phyloP scores from a whole-genome alignment of 2,888 invertebrate genomes.

The Cepaea hortensis region DNA sequence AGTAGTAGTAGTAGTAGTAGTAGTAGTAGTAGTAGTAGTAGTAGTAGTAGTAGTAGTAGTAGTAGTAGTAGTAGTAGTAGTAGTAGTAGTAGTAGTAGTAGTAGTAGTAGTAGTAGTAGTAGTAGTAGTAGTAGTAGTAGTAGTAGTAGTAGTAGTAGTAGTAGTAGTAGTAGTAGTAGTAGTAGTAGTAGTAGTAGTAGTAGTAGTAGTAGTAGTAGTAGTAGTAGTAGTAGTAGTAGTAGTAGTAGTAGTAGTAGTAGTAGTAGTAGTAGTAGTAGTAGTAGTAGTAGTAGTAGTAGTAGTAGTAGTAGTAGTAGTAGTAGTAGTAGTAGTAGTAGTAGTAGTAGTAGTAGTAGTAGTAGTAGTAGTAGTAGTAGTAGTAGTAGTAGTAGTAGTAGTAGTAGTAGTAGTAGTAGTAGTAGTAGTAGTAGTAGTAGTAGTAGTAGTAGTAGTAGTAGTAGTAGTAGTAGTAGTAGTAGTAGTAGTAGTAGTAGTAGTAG shows the following conservation, averaged over 20 bases:
- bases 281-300: not conserved
- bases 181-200: not conserved
- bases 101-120: not conserved
- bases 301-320: not conserved
- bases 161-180: not conserved
- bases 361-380: not conserved
- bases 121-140: not conserved
- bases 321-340: not conserved
- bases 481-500: not conserved
- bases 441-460: conserved; percentile 1
- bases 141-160: not conserved
- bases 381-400: not conserved
- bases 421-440: not conserved
- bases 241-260: not conserved
- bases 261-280: not conserved
- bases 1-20: not conserved
- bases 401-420: not conserved
- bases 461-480: not conserved
- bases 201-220: too few relatives aligned
- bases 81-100: too few relatives aligned
- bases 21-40: not conserved
- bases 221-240: too few relatives aligned
- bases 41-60: too few relatives aligned
- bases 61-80: too few relatives aligned
- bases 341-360: not conserved